Conservation (phyloP, 2,888 invertebrate species). For the Drosophila birchii region DNA sequence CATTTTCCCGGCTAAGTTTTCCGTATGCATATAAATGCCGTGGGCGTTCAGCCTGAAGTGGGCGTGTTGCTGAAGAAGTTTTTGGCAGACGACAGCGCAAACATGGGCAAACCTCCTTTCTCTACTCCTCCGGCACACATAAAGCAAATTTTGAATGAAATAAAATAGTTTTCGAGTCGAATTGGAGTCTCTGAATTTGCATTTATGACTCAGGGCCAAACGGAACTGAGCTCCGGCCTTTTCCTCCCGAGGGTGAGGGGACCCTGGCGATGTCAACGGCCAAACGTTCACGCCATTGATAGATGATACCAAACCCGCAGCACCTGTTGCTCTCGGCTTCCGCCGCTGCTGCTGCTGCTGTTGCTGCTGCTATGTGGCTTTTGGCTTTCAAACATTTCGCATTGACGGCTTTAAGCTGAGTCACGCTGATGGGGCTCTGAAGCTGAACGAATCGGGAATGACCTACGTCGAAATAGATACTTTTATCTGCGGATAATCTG, state of each 20-base stretch:
- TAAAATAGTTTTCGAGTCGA: constrained; percentile 66
- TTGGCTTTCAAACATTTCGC: constrained; percentile 43
- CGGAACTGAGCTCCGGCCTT: constrained; percentile 20
- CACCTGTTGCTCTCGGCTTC: constrained; percentile 63
- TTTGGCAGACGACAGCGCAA: constrained; percentile 46
- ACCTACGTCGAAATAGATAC: constrained; percentile 22
- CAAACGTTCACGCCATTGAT: constrained; percentile 49
- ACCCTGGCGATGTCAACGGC: constrained; percentile 34
- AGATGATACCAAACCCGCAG: constrained; percentile 49
- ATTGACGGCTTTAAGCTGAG: constrained; percentile 25
- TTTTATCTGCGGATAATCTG: constrained; percentile 9
- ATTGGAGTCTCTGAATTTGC: constrained; percentile 59
- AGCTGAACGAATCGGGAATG: constrained; percentile 10
- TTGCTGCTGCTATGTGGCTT: constrained; percentile 4
- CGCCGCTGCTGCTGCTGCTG: constrained; percentile 9
- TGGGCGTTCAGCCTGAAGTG: constrained; percentile 2
- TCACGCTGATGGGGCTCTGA: constrained; percentile 10
- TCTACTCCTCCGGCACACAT: constrained; percentile 19
- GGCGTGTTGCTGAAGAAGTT: constrained; percentile 36
- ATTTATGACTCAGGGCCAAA: constrained; percentile 61
- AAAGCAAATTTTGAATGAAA: constrained; percentile 63
- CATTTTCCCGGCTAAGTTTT: constrained; percentile 55
- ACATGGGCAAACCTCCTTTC: constrained; percentile 45
- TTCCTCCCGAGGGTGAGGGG: constrained; percentile 1
- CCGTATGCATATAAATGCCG: constrained; percentile 71